Percentiles rank a stretch among this genome's conserved stretches.
phyloP scores from a whole-genome alignment of 2,113 vertebrate species.

The Gavia stellata region DNA sequence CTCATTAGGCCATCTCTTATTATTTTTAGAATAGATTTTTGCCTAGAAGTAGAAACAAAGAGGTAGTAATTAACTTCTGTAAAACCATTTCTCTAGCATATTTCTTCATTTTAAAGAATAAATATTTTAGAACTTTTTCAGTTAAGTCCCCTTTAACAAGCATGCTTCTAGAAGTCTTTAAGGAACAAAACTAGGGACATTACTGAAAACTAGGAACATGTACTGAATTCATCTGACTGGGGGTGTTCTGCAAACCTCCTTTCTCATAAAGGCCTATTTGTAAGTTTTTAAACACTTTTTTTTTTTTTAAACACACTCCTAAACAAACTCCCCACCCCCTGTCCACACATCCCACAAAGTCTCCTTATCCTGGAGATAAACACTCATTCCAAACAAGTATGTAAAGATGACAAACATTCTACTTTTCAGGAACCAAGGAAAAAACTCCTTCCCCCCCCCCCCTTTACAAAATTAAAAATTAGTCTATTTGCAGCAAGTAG shows the following conservation, averaged over 20 bases:
- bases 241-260: background rate
- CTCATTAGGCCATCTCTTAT: background rate
- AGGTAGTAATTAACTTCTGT: background rate
- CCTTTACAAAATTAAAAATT: background rate
- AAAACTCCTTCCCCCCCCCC: fast-evolving
- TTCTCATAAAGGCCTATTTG: background rate
- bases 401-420: background rate
- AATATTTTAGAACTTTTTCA: background rate
- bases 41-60: background rate
- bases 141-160: background rate
- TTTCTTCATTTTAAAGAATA: background rate
- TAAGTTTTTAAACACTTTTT: background rate
- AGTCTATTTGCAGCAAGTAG: background rate
- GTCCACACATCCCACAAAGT: background rate
- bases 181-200: background rate
- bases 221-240: background rate
- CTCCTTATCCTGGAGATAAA: background rate
- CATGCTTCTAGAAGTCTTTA: background rate
- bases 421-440: background rate
- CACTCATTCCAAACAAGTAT: background rate
- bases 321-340: background rate
- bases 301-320: too few species aligned
- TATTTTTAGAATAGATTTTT: background rate
- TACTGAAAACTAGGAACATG: too few species aligned
- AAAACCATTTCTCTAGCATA: background rate